Base-by-base conservation (phyloP, 2,113 vertebrate genomes). In the Salvator merianae region DNA sequence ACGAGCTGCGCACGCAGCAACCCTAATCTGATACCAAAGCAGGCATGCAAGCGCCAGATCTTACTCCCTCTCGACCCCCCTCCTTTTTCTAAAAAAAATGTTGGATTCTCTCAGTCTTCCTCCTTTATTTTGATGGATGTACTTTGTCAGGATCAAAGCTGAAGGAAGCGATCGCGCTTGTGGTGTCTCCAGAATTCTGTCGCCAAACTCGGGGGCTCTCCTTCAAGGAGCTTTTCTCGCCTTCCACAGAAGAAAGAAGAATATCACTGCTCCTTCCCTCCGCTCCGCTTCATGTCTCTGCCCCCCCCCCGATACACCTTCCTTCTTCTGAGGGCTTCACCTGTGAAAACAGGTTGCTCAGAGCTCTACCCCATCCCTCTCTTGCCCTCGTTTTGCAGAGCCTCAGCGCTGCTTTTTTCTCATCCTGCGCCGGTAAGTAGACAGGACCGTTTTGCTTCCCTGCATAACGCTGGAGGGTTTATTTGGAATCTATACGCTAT, bases 341-440 rank as follows among this genome's bases (percentile, higher is more conserved):
- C 83, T 79, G 83, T 72, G 76, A 85, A 63, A 79, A 85, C 83
- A 85, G 83, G 83, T 85, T 79, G 83, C 69, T 50, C 53, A 8
- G 53, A 62, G 34, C 43, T 24, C 82, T 3, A 3, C 30, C 28
- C 14, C 7, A 16, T 53, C 7, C 66, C 1, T 84, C 69, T 84
- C 90, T 77, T 86, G 82, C 84, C 20, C 90, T 86, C 91, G 8
- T 43, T 65, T n/a, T 66, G 26, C 93, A 86, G 86, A 76, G 84
- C 87, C 92, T 84, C 75, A 71, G 82, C 88, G 55, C 84, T 83
- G 91, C 86, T 90, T 40, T 86, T 89, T 81, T 87, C 84, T 89
- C 87, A 59, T 59, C 55, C 55, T 59, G 55, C 55, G 18, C 55
- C 86, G 90, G 96, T 96, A 82, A 96, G 95, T 95, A 89, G 75